Conservation (phyloP, 2,113 vertebrate species). For the Sapayoa aenigma region DNA sequence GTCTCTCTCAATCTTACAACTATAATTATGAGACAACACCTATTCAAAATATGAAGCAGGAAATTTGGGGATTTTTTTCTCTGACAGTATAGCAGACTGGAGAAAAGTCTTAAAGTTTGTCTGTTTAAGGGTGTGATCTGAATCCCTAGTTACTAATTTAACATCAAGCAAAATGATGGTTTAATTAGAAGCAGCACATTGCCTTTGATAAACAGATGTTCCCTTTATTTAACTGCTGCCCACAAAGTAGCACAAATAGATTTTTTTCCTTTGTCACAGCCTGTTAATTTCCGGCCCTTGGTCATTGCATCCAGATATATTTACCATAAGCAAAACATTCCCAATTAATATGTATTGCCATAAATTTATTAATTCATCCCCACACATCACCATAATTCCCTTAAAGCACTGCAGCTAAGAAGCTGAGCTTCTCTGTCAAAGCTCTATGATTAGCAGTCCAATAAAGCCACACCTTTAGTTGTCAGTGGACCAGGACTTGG, state of each 20-base stretch:
- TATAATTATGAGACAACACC: slow-evolving; percentile 70
- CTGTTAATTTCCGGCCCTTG: slow-evolving; percentile 66
- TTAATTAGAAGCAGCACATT: slow-evolving; percentile 73
- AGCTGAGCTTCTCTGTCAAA: slow-evolving; percentile 58
- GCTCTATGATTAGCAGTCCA: slow-evolving; percentile 47
- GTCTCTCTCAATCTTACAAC: slow-evolving; percentile 65
- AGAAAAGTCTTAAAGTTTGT: slow-evolving; percentile 29
- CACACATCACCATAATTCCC: slow-evolving; percentile 9
- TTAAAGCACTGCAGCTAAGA: slow-evolving; percentile 25
- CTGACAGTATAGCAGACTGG: slow-evolving; percentile 30
- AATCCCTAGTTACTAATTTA: slow-evolving; percentile 71
- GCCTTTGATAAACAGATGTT: slow-evolving; percentile 73
- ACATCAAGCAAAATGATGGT: slow-evolving; percentile 62
- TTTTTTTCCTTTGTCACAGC: slow-evolving; percentile 21
- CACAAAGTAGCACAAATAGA: slow-evolving; percentile 52
- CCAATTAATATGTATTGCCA: slow-evolving; percentile 38
- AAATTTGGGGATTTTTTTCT: slow-evolving; percentile 23
- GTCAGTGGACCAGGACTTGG: slow-evolving; percentile 54
- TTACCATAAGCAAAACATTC: slow-evolving; percentile 38
- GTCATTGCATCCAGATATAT: slow-evolving; percentile 55
- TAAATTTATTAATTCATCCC: slow-evolving; percentile 38
- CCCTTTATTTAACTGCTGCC: slow-evolving; percentile 62
- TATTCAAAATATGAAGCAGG: slow-evolving; percentile 68
- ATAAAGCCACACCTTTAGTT: slow-evolving; percentile 67
- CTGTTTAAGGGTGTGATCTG: slow-evolving; percentile 62